Base-by-base conservation (phyloP, 53 echinoderm and acorn worm genomes). In the Arbacia lixula region DNA sequence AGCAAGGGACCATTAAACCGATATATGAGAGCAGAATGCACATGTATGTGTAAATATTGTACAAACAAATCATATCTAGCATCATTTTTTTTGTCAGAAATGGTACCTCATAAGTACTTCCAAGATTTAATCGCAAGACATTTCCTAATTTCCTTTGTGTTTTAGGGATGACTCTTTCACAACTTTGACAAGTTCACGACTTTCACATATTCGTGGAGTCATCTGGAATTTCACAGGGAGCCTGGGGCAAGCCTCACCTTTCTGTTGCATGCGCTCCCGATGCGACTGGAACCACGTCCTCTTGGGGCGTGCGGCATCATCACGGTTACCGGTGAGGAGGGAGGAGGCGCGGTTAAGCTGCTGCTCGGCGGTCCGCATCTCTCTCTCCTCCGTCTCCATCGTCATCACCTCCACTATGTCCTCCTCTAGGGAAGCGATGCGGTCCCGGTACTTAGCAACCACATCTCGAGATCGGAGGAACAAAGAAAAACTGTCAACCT, bases 241-340 rank as follows among this genome's bases (percentile, higher is more conserved):
- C 14, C 14, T 46, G 46, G 46, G 14, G 46, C 46, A 46, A 10
- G 46, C 14, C 14, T 71, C 49, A 71, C 98, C 89, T 63, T 85
- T 78, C 73, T 89, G 85, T 36, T 75, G 62, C 87, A 84, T 90
- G 38, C 94, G 61, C 39, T 94, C 92, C 53, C 83, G 90, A 85
- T 97, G 98, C 0, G 90, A 75, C 86, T 97, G 98, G 78, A 97
- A 97, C 98, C 98, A 97, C 11, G 84, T 86, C 12, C 94, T 85
- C 77, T 97, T 97, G 19, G 94, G 97, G 2, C 90, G 62, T 36
- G 86, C 84, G 20, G 86, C 38, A 40, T 90, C 86, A 78, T 94
- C 94, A 4, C 83, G 67, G 22, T 89, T 88, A 56, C 90, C 88
- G 6, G 92, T 84, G 4, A 97, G 60, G 79, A 97, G 87, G 31